These are phyloP conservation scores for Drosophila albomicans DNA, from an alignment of 1,140 invertebrate genomes.

Conservation along the genomic window DNA sequence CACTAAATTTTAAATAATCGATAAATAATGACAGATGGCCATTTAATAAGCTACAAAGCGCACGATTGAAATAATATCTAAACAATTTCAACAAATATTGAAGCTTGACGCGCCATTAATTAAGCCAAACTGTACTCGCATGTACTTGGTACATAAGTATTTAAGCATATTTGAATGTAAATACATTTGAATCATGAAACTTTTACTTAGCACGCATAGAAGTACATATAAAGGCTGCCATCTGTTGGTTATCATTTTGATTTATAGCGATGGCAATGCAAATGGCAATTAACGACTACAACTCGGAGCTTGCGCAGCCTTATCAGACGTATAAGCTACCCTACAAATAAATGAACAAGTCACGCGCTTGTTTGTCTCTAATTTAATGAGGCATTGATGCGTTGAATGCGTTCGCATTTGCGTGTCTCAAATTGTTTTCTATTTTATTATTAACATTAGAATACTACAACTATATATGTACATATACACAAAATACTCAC, in stretches of 20 bases:
- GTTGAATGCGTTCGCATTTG: slow-evolving; percentile 52
- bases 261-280: slow-evolving; percentile 52
- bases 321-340: slow-evolving; percentile 12
- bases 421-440: slow-evolving; percentile 77
- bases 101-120: slow-evolving; percentile 15
- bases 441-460: slow-evolving; percentile 69
- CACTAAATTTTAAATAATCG: slow-evolving; percentile 12
- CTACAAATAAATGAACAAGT: slow-evolving; percentile 32
- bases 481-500: slow-evolving; percentile 24
- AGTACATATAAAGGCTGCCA: slow-evolving; percentile 1
- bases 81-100: slow-evolving; percentile 12
- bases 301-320: slow-evolving; percentile 10
- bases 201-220: slow-evolving; percentile 24
- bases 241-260: slow-evolving; percentile 51
- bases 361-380: slow-evolving; percentile 53
- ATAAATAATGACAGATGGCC: slow-evolving; percentile 14
- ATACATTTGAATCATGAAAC: slow-evolving; percentile 11
- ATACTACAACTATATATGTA: slow-evolving; percentile 41
- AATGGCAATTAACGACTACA: slow-evolving; percentile 52
- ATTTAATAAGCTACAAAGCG: slow-evolving; percentile 22
- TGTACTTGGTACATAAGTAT: not conserved
- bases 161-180: not conserved
- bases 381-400: slow-evolving; percentile 74
- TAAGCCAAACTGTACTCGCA: not conserved
- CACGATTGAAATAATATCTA: not conserved